Evolutionary conservation across 2,113 vertebrate species (phyloP).

Genomic region (Onychostruthus taczanowskii): DNA sequence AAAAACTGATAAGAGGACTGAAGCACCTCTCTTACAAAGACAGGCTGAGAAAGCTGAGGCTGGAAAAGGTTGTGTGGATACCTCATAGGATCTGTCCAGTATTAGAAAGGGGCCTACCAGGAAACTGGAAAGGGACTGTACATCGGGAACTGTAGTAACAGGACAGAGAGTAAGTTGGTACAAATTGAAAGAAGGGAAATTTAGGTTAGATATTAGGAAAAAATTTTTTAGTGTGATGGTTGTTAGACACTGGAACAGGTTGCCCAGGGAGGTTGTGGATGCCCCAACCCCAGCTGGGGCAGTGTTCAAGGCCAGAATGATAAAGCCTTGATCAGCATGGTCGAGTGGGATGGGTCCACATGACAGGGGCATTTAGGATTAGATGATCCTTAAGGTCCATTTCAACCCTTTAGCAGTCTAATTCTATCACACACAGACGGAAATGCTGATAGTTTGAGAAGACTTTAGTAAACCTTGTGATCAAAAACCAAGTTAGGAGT

Average conservation of each 20-base stretch:
- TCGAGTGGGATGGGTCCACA: neutral
- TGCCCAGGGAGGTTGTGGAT: neutral
- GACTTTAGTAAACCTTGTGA: neutral
- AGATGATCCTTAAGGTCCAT: neutral
- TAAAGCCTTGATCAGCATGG: neutral
- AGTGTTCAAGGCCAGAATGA: neutral
- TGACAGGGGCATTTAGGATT: rapidly evolving
- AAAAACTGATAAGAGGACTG: neutral
- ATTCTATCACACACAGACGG: neutral
- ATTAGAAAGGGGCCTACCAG: rapidly evolving
- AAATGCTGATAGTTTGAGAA: neutral
- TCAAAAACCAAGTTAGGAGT: neutral
- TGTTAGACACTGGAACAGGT: neutral
- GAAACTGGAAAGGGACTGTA: neutral
- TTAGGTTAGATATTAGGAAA: neutral
- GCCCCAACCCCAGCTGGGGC: neutral
- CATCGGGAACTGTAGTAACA: neutral
- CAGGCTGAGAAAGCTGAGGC: neutral
- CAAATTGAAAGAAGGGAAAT: neutral
- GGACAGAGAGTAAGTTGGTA: neutral
- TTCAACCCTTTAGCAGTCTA: neutral
- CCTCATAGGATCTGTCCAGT: neutral
- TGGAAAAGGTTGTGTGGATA: neutral
- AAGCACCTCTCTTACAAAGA: neutral
- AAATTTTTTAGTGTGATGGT: neutral